These are phyloP conservation scores for Eurystomus gularis DNA, from an alignment of 2,113 vertebrate genomes.

Conservation along the genomic window DNA sequence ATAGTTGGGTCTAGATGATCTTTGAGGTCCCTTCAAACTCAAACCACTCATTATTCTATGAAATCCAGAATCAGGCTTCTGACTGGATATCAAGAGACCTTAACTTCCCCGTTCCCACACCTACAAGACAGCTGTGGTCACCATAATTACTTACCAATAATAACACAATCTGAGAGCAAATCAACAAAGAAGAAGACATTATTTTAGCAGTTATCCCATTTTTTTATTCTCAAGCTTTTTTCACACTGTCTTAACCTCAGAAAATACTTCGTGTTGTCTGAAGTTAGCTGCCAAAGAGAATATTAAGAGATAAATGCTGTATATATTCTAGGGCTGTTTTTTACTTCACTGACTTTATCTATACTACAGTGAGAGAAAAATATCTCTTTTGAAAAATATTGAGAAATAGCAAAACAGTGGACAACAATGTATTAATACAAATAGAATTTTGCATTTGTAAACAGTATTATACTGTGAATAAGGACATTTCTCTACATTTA, in stretches of 20 bases:
- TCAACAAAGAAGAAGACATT: neutral
- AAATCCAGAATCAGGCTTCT: neutral
- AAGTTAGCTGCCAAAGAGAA: neutral
- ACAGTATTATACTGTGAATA: neutral
- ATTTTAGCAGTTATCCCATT: neutral
- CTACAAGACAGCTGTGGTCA: neutral
- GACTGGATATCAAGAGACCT: neutral
- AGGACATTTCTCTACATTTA: neutral
- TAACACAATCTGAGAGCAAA: neutral
- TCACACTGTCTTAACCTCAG: neutral
- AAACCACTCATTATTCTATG: no score
- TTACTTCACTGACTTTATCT: neutral
- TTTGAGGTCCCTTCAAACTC: no score
- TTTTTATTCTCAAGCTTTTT: neutral
- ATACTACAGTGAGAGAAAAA: neutral
- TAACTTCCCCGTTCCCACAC: neutral
- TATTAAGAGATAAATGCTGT: neutral
- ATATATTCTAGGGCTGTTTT: neutral
- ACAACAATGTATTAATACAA: neutral
- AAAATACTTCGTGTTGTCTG: neutral
- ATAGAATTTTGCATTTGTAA: neutral
- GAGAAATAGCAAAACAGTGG: neutral
- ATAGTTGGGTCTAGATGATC: no score
- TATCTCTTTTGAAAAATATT: neutral
- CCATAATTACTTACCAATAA: accelerated